Evolutionary conservation across 2,888 invertebrate genomes (phyloP).

Genomic region (Chaetoderma sp.): DNA sequence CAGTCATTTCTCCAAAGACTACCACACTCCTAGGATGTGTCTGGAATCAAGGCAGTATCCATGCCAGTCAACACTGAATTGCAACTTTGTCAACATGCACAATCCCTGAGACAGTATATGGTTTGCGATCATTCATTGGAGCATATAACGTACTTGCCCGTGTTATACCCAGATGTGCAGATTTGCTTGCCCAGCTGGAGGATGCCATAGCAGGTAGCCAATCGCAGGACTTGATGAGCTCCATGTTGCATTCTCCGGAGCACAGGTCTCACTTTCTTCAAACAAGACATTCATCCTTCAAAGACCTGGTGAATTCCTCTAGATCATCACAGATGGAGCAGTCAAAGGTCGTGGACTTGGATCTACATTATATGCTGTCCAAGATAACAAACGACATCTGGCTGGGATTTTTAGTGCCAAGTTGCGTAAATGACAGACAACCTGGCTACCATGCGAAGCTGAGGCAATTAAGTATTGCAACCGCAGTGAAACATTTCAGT

Average conservation of each 20-base stretch:
- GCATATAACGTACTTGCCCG: conserved; percentile 14
- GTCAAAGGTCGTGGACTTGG: conserved; percentile 36
- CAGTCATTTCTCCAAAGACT: conserved; percentile 2
- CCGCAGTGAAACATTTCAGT: conserved; percentile 40
- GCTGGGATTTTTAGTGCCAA: conserved; percentile 45
- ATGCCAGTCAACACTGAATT: conserved; percentile 17
- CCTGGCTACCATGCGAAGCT: conserved; percentile 21
- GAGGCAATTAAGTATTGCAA: conserved; percentile 32
- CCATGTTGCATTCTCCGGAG: conserved; percentile 1
- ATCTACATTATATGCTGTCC: conserved; percentile 37
- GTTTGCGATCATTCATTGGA: no score
- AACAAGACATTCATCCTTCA: conserved; percentile 14
- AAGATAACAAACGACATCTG: conserved; percentile 22
- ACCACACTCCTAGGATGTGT: conserved; percentile 21
- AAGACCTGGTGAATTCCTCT: conserved; percentile 10
- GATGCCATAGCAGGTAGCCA: conserved; percentile 6
- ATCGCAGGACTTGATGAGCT: conserved; percentile 17
- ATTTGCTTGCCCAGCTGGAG: conserved; percentile 21
- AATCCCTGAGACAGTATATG: neutral
- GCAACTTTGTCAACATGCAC: neutral
- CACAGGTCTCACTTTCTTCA: conserved; percentile 9
- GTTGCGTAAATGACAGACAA: conserved; percentile 36
- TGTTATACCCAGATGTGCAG: conserved; percentile 11
- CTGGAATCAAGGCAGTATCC: conserved; percentile 21
- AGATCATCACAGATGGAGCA: conserved; percentile 34